A percentile compares a stretch with the other conserved stretches of the same genome.
Evolutionary conservation across 92 coral and sea anemone genomes (phyloP).

Genomic region (Epizoanthus scotinus): DNA sequence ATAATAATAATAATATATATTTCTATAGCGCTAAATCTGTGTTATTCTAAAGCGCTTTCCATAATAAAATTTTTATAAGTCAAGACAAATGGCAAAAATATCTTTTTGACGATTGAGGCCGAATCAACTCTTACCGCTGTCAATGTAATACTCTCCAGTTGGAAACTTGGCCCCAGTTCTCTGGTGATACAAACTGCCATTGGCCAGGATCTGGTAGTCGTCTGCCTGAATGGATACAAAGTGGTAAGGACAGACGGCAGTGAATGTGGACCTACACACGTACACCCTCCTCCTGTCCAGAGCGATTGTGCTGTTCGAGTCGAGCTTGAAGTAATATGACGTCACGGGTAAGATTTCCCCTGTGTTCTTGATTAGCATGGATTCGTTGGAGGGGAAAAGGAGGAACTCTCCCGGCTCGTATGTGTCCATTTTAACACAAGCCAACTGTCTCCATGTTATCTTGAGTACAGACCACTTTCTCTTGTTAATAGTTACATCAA

Average conservation of each 20-base stretch:
- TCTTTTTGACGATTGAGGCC: no score
- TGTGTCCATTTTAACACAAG: slow-evolving; percentile 52
- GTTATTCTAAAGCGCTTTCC: no score
- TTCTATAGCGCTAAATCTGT: no score
- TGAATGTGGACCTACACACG: slow-evolving; percentile 70
- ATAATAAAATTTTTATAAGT: no score
- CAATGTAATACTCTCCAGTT: slow-evolving; percentile 65
- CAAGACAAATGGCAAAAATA: no score
- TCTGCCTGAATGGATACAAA: slow-evolving; percentile 47
- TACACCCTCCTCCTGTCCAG: slow-evolving; percentile 14
- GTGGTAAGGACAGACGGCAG: slow-evolving; percentile 53
- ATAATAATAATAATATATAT: no score
- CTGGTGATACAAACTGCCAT: slow-evolving; percentile 65
- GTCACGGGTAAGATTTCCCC: slow-evolving; percentile 35
- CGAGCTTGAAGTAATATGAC: slow-evolving; percentile 45
- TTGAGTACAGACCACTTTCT: slow-evolving; percentile 65
- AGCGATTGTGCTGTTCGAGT: neutral
- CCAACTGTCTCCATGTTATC: slow-evolving; percentile 60
- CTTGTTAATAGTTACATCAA: slow-evolving; percentile 39
- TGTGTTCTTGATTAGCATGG: slow-evolving; percentile 38
- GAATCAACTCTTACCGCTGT: slow-evolving; percentile 13
- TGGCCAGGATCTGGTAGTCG: slow-evolving; percentile 59
- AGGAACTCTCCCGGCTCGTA: slow-evolving; percentile 52
- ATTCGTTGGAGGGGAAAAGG: slow-evolving; percentile 21
- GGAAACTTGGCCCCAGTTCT: slow-evolving; percentile 62